These are phyloP conservation scores for Babylonia areolata DNA, from an alignment of 1,140 invertebrate genomes.

Conservation along the genomic window DNA sequence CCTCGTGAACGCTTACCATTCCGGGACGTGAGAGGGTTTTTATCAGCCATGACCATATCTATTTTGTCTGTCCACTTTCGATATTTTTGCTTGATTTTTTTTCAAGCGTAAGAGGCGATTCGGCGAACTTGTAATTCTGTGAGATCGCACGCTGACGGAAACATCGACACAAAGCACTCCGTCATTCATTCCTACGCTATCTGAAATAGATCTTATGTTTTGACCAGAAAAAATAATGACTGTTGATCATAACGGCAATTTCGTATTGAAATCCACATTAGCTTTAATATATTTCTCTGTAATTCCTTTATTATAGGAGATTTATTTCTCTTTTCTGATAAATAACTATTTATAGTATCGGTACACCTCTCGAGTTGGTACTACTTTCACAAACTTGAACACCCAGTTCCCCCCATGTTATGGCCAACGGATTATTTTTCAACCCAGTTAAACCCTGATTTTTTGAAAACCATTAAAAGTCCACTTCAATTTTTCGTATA, in stretches of 20 bases:
- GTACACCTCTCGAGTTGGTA: neutral
- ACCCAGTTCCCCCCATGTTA: neutral
- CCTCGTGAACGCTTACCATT: constrained; percentile 91
- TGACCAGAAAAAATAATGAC: neutral
- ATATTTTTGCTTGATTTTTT: neutral
- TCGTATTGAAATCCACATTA: too few relatives aligned
- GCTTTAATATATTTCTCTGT: neutral
- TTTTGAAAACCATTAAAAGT: too few relatives aligned
- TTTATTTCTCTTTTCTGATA: neutral
- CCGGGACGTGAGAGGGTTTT: constrained; percentile 86
- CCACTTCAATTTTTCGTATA: too few relatives aligned
- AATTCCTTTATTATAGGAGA: neutral
- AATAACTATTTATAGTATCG: neutral
- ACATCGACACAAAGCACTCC: neutral
- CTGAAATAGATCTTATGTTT: neutral
- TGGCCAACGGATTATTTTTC: too few relatives aligned
- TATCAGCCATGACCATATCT: constrained; percentile 89
- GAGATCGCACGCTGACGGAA: neutral
- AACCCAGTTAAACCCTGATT: too few relatives aligned
- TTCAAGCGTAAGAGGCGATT: neutral
- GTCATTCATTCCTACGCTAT: neutral
- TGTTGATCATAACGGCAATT: too few relatives aligned
- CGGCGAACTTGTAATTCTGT: neutral
- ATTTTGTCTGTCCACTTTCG: constrained; percentile 6
- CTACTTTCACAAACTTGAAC: constrained; percentile 8